Percentiles rank a stretch among this genome's conserved stretches.
Conservation (phyloP, 2,797 vertebrate genomes). For the Epinephelus awoara region DNA sequence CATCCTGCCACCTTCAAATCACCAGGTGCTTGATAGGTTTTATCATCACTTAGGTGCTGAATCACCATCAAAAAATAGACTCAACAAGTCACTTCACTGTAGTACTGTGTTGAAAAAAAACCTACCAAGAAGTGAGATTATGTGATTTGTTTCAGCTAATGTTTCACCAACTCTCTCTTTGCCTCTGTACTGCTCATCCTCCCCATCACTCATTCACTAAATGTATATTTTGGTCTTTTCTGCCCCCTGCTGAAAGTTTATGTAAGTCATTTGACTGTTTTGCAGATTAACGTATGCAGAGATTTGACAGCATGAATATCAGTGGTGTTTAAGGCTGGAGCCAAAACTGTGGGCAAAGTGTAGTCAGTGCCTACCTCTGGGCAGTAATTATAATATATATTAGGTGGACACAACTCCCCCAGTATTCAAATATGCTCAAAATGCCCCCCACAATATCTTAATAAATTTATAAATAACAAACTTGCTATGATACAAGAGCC, state of each 20-base stretch:
- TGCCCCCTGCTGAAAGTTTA: slow-evolving; percentile 37
- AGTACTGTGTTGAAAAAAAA: not conserved
- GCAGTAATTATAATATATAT: no score
- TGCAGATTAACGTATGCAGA: not conserved
- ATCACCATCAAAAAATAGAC: not conserved
- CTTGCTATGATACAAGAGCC: no score
- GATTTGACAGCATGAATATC: not conserved
- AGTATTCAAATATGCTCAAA: no score
- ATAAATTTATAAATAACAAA: no score
- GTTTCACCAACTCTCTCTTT: not conserved
- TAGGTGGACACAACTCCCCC: no score
- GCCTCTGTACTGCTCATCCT: not conserved
- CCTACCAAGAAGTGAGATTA: not conserved
- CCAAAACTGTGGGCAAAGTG: not conserved
- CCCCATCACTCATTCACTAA: not conserved
- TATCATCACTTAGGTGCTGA: not conserved
- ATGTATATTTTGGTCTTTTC: not conserved
- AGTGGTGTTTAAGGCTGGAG: not conserved
- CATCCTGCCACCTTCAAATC: no score
- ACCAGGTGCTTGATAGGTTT: not conserved
- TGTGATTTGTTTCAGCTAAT: not conserved
- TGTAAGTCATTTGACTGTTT: not conserved
- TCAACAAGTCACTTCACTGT: not conserved
- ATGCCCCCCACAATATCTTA: no score
- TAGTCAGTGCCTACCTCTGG: no score